Evolutionary conservation across 1,140 invertebrate species (phyloP).

Genomic region (Caenorhabditis brenneri): DNA sequence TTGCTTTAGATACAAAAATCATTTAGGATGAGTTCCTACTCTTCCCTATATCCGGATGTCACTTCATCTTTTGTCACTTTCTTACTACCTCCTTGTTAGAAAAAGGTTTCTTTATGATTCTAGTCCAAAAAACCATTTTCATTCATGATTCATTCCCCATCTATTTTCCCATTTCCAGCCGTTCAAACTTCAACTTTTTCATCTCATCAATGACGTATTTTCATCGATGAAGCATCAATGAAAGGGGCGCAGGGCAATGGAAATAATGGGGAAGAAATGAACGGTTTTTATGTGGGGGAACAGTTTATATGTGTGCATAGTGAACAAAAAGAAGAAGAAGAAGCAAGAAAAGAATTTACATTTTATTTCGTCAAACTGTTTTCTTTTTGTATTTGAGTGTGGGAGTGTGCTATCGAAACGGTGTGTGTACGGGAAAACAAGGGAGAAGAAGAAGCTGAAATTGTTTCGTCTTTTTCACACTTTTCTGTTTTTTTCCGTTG

Average conservation of each 20-base stretch:
- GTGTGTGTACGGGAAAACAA: not conserved
- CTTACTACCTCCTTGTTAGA: too few relatives aligned
- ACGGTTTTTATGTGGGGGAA: conserved; percentile 26
- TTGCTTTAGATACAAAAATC: too few relatives aligned
- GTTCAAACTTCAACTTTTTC: not conserved
- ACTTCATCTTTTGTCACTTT: too few relatives aligned
- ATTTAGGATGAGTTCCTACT: too few relatives aligned
- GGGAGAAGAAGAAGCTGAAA: not conserved
- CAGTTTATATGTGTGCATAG: not conserved
- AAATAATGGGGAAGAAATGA: not conserved
- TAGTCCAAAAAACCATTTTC: too few relatives aligned
- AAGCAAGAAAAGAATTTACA: not conserved
- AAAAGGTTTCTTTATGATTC: too few relatives aligned
- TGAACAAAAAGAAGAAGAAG: not conserved
- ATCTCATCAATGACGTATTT: not conserved
- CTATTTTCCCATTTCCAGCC: not conserved
- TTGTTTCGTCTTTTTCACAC: not conserved
- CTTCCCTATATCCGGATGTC: too few relatives aligned
- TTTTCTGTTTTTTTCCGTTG: not conserved
- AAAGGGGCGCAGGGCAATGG: not conserved
- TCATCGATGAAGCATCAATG: not conserved
- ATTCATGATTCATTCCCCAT: not conserved
- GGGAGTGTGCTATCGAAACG: too few relatives aligned
- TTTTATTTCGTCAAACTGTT: not conserved
- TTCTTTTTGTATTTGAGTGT: not conserved